Base-by-base conservation (phyloP, 2,113 vertebrate genomes). In the Amphilophus citrinellus region DNA sequence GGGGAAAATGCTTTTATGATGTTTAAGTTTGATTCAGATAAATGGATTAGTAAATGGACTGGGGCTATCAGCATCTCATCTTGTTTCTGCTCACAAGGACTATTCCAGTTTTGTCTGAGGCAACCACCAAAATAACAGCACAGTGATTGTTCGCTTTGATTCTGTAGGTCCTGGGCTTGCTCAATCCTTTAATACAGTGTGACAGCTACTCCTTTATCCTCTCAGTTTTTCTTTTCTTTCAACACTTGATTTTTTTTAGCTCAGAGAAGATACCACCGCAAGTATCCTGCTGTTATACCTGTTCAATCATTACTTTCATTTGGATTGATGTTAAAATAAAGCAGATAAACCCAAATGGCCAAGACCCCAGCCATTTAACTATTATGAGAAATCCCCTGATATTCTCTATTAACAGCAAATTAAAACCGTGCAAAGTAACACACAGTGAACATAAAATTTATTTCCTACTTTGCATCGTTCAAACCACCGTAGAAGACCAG, bases 81-180 rank as follows among this genome's bases (percentile, higher is more conserved):
- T 86, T 76, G 53, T 78, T 89, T 63, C 50, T 81, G 53, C 85
- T 85, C 84, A 66, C 20, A 18, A 71, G 27, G 61, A 76, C 35
- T 42, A 79, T 22, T 73, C 56, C 61, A 79, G 32, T 68, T 76
- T 76, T 85, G 62, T 84, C 75, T 85, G 75, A 84, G 62, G 30
- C 78, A 58, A 80, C 30, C 76, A 80, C 81, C 57, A 80, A 90
- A 92, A 91, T 87, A 91, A 87, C 80, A 84, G 71, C 62, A 56
- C 61, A 6, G 9, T 63, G 53, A 76, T 27, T 89, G 82, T 84
- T 81, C 7, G 3, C 32, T 88, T 53, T 84, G 61, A 80, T 66
- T 86, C 47, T 71, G 65, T 22, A 42, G 37, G 42, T 75, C 75
- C 76, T 77, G 65, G 68, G 27, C 61, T 84, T 35, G 53, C 66